Evolutionary conservation across 2,888 invertebrate genomes (phyloP).

Genomic region (Zhengitettix transpicula): DNA sequence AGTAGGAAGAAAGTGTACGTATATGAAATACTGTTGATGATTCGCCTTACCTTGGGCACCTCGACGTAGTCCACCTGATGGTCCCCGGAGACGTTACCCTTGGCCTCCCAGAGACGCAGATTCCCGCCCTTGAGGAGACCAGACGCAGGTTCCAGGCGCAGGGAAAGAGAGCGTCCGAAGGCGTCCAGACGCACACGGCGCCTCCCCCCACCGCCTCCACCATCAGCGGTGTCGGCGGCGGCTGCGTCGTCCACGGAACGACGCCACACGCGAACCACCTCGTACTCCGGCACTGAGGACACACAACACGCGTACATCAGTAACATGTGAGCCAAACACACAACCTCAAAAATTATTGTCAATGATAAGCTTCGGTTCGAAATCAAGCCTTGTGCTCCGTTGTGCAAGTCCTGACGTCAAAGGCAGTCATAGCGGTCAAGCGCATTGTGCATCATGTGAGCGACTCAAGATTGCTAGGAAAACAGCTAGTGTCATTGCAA

Average conservation of each 20-base stretch:
- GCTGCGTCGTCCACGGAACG: not conserved
- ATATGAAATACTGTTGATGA: too few species aligned
- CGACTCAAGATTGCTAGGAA: too few species aligned
- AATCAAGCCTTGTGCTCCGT: too few species aligned
- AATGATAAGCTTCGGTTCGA: too few species aligned
- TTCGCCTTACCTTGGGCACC: not conserved
- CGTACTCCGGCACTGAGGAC: not conserved
- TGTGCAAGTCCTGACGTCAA: too few species aligned
- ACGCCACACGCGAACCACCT: not conserved
- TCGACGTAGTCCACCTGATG: not conserved
- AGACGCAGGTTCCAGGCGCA: not conserved
- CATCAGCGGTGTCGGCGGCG: not conserved
- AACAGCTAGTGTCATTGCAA: too few species aligned
- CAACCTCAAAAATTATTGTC: too few species aligned
- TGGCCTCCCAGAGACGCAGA: not conserved
- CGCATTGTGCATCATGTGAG: too few species aligned
- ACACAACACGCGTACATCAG: not conserved
- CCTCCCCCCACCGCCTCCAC: not conserved
- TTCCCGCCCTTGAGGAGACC: not conserved
- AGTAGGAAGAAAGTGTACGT: not conserved
- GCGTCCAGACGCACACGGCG: not conserved
- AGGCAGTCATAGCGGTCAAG: too few species aligned
- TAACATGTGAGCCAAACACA: too few species aligned
- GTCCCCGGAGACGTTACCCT: not conserved
- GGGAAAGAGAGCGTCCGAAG: not conserved